Conservation (phyloP, 2,888 invertebrate genomes). For the Thymelicus sylvestris region DNA sequence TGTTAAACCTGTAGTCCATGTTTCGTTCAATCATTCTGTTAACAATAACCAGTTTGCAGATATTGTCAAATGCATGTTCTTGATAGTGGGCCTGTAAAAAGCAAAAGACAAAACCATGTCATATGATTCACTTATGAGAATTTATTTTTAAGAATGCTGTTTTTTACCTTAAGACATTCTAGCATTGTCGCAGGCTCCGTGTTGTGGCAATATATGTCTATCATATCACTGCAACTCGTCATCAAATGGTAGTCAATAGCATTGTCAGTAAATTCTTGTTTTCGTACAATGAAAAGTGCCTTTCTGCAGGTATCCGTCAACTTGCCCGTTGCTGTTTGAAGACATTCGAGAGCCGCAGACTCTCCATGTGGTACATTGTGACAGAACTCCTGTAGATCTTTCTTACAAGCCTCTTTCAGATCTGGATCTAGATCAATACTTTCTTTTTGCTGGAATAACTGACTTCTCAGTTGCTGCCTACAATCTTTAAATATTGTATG, state of each 20-base stretch:
- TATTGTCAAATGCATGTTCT: slow-evolving; percentile 91
- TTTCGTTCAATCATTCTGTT: slow-evolving; percentile 96
- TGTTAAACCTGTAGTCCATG: slow-evolving; percentile 95
- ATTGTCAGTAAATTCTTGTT: slow-evolving; percentile 94
- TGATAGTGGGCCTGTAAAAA: slow-evolving; percentile 87
- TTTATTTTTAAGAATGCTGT: not conserved
- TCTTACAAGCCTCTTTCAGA: slow-evolving; percentile 91
- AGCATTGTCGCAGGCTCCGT: slow-evolving; percentile 88
- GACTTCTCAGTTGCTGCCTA: slow-evolving; percentile 94
- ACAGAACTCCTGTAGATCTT: slow-evolving; percentile 91
- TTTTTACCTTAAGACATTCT: slow-evolving; percentile 89
- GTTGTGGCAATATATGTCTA: slow-evolving; percentile 92
- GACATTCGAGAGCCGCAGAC: slow-evolving; percentile 91
- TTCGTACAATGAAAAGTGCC: slow-evolving; percentile 93
- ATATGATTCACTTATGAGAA: not conserved
- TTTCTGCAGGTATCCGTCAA: slow-evolving; percentile 90
- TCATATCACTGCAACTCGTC: slow-evolving; percentile 93
- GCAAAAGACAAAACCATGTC: slow-evolving; percentile 9
- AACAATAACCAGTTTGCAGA: slow-evolving; percentile 93
- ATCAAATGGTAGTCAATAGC: slow-evolving; percentile 94
- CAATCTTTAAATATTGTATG: slow-evolving; percentile 95
- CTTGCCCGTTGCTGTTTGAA: slow-evolving; percentile 86
- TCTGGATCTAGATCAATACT: slow-evolving; percentile 93
- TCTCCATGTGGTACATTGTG: slow-evolving; percentile 87
- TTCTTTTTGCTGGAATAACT: slow-evolving; percentile 96